Percentiles rank a stretch among this genome's conserved stretches.
These are phyloP conservation scores for Synergus umbraculus DNA, from an alignment of 2,888 invertebrate genomes.

Conservation along the genomic window DNA sequence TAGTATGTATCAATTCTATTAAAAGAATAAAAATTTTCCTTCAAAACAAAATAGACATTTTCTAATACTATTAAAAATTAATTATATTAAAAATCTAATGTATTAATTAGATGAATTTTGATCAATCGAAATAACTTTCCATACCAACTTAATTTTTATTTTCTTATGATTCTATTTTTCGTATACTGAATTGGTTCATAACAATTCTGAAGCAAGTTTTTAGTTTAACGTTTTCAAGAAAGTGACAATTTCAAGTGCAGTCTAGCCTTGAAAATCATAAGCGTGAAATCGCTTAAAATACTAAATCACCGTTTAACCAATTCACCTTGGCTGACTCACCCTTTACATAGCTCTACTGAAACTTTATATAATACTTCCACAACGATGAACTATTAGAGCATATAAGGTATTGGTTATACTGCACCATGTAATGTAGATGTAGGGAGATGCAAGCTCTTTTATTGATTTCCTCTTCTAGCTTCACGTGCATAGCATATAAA, in stretches of 20 bases:
- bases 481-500: slow-evolving; percentile 30
- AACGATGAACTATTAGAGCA: slow-evolving; percentile 71
- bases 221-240: background rate
- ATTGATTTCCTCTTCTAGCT: slow-evolving; percentile 64
- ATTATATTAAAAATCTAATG: too few species aligned
- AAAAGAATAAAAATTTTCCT: too few species aligned
- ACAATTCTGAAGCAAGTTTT: background rate
- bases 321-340: slow-evolving; percentile 28
- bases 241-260: background rate
- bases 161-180: too few species aligned
- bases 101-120: too few species aligned
- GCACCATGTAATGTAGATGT: slow-evolving; percentile 51
- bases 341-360: slow-evolving; percentile 30
- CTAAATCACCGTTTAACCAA: slow-evolving; percentile 38
- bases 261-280: slow-evolving; percentile 3
- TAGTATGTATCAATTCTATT: background rate
- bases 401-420: slow-evolving; percentile 65
- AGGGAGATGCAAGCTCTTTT: slow-evolving; percentile 61
- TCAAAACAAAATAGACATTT: too few species aligned
- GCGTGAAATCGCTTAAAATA: slow-evolving; percentile 26
- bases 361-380: slow-evolving; percentile 58
- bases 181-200: background rate
- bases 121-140: too few species aligned
- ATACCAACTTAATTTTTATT: too few species aligned
- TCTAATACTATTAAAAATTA: too few species aligned